phyloP scores from a whole-genome alignment of 1,140 invertebrate genomes.

The Meloidogyne exigua region DNA sequence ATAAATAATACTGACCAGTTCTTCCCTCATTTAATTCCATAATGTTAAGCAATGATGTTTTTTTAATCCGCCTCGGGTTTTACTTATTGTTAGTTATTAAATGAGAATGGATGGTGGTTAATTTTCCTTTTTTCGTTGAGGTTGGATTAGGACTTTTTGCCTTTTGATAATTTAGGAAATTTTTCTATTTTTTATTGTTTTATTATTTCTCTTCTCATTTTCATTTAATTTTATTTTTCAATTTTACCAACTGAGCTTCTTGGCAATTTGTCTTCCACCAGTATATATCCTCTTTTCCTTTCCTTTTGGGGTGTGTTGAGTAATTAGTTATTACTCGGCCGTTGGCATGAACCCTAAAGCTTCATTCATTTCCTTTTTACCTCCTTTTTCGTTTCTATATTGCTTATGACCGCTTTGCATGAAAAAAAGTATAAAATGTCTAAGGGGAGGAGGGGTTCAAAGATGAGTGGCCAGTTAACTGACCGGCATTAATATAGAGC shows the following conservation, averaged over 20 bases:
- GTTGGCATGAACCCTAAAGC: conserved; percentile 1
- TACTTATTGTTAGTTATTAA: neutral
- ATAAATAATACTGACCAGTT: neutral
- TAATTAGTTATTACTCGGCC: neutral
- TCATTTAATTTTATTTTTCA: neutral
- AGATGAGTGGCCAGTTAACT: neutral
- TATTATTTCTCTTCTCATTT: neutral
- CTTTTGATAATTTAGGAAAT: neutral
- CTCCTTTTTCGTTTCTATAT: neutral
- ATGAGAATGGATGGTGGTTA: neutral
- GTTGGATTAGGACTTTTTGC: no score
- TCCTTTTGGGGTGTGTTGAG: neutral
- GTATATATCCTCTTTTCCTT: neutral
- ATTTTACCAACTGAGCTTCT: neutral
- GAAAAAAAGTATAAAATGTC: neutral
- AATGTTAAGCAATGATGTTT: neutral
- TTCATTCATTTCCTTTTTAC: conserved; percentile 1
- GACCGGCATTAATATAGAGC: neutral
- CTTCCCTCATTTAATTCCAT: neutral
- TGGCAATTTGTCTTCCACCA: neutral
- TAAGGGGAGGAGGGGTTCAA: neutral
- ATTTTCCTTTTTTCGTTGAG: neutral
- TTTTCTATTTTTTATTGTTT: neutral
- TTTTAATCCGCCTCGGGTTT: conserved; percentile 2
- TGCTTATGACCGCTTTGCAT: conserved; percentile 1